Percentiles rank a stretch among this genome's conserved stretches.
phyloP scores from a whole-genome alignment of 2,797 vertebrate genomes.

The Pitangus sulphuratus region DNA sequence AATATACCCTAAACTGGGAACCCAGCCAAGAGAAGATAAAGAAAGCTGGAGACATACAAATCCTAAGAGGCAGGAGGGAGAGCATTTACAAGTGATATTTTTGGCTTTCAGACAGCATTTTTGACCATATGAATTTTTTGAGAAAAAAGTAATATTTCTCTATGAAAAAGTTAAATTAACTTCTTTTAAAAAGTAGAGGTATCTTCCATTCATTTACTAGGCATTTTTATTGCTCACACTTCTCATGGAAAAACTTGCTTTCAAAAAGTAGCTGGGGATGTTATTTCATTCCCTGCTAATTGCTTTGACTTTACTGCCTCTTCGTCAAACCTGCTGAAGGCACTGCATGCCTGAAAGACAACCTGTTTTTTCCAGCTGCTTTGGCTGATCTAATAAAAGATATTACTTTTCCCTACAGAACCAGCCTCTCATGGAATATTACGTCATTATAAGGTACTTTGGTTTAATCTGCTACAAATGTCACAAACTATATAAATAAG shows the following conservation, averaged over 20 bases:
- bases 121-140: not conserved
- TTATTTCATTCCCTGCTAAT: not conserved
- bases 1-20: not conserved
- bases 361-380: not conserved
- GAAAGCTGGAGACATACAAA: not conserved
- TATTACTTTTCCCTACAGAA: not conserved
- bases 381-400: not conserved
- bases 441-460: not conserved
- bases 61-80: not conserved
- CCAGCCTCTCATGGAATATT: not conserved
- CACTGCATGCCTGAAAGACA: not conserved
- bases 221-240: not conserved
- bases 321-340: not conserved
- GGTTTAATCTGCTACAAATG: not conserved
- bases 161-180: not conserved
- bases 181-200: accelerated
- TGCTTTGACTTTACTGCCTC: not conserved
- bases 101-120: not conserved
- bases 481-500: not conserved
- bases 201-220: not conserved
- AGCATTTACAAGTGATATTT: not conserved
- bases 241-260: not conserved
- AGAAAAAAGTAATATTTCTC: not conserved
- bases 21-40: not conserved
- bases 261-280: not conserved